Conservation (phyloP, 2,113 vertebrate species). For the Channa maculata region DNA sequence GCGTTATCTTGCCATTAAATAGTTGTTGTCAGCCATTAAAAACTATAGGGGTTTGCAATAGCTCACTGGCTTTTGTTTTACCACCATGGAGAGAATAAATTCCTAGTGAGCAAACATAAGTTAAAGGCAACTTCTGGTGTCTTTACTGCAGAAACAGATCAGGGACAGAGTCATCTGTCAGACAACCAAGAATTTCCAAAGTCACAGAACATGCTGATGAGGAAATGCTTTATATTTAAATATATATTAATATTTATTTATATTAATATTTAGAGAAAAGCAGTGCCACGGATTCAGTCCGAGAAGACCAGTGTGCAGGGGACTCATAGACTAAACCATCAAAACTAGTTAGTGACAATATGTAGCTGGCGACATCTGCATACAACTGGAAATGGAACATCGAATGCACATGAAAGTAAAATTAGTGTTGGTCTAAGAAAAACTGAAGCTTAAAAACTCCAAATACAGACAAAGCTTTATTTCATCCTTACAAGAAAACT, state of each 20-base stretch:
- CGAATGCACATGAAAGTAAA: conserved; percentile 19
- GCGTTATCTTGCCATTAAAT: no score
- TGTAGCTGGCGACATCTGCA: not conserved
- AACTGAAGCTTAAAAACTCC: not conserved
- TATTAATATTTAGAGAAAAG: no score
- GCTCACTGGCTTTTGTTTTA: not conserved
- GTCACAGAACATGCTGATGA: not conserved
- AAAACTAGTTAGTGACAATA: no score
- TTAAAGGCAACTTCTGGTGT: not conserved
- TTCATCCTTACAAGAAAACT: not conserved
- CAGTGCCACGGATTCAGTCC: no score
- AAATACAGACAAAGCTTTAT: not conserved
- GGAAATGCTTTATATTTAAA: not conserved
- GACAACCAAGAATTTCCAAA: not conserved
- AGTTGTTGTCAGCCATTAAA: no score
- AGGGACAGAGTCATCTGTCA: not conserved
- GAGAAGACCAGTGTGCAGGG: no score
- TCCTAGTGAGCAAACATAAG: not conserved
- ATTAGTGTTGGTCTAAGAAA: conserved; percentile 3
- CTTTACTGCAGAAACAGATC: not conserved
- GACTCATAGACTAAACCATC: no score
- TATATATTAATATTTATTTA: no score
- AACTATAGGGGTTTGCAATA: no score
- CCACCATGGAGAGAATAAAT: not conserved
- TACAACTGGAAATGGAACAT: conserved; percentile 8